Percentiles rank a stretch among this genome's conserved stretches.
These are phyloP conservation scores for Philhelius pedissequus DNA, from an alignment of 2,888 invertebrate species.

Conservation along the genomic window DNA sequence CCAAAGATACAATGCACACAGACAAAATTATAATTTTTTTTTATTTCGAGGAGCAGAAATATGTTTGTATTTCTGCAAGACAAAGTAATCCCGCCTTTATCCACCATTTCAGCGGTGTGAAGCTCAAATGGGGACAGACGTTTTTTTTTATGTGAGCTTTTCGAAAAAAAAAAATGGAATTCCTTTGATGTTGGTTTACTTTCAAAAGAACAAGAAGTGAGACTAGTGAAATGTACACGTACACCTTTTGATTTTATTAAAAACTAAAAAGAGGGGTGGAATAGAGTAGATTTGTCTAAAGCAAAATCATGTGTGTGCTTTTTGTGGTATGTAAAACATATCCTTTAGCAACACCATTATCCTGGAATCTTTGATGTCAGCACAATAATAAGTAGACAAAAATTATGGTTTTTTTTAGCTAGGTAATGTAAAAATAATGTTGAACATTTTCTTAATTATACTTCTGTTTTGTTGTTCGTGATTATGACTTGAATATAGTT, in stretches of 20 bases:
- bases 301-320: background rate
- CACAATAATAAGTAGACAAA: background rate
- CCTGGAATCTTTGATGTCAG: background rate
- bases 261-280: background rate
- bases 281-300: background rate
- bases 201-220: background rate
- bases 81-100: background rate
- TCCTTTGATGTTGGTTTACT: background rate
- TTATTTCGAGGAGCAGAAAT: background rate
- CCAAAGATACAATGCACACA: background rate
- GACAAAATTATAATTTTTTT: background rate
- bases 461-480: no score
- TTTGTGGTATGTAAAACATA: slow-evolving; percentile 1
- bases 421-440: background rate
- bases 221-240: background rate
- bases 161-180: background rate
- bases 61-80: background rate
- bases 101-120: background rate
- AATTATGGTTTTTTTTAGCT: background rate
- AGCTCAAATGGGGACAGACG: background rate
- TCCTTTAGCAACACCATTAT: slow-evolving; percentile 2
- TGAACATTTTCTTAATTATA: background rate
- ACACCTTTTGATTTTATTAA: background rate
- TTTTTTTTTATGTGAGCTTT: background rate
- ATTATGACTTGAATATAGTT: no score